Percentiles rank a stretch among this genome's conserved stretches.
phyloP scores from a whole-genome alignment of 2,113 vertebrate genomes.

The Passerina amoena region DNA sequence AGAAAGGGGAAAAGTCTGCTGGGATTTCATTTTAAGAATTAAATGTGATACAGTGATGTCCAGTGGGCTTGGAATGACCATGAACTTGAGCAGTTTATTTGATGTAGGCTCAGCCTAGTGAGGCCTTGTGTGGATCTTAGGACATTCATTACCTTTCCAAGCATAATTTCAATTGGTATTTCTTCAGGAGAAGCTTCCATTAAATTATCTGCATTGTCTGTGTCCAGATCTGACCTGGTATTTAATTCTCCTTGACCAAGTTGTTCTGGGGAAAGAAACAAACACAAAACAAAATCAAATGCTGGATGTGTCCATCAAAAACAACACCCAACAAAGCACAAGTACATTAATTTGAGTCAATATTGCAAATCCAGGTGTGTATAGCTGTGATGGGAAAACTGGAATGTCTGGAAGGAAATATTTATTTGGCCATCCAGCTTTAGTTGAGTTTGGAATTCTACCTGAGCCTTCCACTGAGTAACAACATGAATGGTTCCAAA shows the following conservation, averaged over 20 bases:
- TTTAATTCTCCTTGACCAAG: not conserved
- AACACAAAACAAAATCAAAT: not conserved
- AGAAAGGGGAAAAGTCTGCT: not conserved
- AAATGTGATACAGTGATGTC: not conserved
- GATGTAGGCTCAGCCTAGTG: not conserved
- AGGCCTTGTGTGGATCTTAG: not conserved
- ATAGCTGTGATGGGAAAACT: not conserved
- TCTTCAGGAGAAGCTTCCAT: not conserved
- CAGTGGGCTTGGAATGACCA: not conserved
- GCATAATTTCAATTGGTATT: constrained; percentile 47
- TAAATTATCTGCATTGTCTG: not conserved
- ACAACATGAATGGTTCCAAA: not conserved
- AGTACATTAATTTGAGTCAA: not conserved
- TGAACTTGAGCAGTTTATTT: not conserved
- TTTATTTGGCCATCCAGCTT: not conserved
- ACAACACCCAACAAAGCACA: not conserved
- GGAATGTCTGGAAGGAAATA: not conserved
- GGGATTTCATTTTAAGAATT: not conserved
- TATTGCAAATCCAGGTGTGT: not conserved
- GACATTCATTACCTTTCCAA: constrained; percentile 75
- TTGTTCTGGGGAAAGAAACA: not conserved
- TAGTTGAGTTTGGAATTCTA: not conserved
- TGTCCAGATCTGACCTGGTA: not conserved
- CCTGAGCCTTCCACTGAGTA: not conserved
- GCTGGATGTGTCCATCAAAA: not conserved